Evolutionary conservation across 2,113 vertebrate genomes (phyloP).

Genomic region (Lepus americanus): DNA sequence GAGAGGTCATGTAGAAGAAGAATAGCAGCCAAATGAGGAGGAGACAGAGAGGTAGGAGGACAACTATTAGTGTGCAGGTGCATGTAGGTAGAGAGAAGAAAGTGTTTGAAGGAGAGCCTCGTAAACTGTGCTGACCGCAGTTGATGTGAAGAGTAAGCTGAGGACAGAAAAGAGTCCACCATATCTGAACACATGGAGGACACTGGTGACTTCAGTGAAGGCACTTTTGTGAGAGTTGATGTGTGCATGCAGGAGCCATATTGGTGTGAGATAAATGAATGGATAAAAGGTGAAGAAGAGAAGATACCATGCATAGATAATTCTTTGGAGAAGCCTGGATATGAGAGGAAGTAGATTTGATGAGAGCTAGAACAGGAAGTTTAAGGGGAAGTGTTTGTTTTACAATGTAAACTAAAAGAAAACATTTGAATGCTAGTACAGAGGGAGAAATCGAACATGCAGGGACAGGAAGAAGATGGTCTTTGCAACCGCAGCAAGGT

Average conservation of each 20-base stretch:
- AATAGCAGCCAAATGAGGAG: not conserved
- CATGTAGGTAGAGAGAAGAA: not conserved
- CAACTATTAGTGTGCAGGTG: not conserved
- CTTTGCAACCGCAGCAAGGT: not conserved
- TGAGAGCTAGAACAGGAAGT: not conserved
- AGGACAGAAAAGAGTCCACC: not conserved
- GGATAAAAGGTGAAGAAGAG: not conserved
- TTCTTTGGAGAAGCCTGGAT: conserved; percentile 25
- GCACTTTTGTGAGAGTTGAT: conserved; percentile 2
- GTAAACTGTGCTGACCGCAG: not conserved
- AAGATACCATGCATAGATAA: not conserved
- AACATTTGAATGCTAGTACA: conserved; percentile 28
- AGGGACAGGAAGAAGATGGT: not conserved
- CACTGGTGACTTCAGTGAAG: conserved; percentile 1
- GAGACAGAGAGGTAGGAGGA: not conserved
- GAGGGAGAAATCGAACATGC: not conserved
- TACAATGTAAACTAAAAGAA: conserved; percentile 13
- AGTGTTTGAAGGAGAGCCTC: not conserved
- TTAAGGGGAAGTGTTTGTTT: conserved; percentile 36
- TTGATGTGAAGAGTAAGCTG: not conserved
- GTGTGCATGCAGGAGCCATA: not conserved
- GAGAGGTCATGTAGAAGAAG: not conserved
- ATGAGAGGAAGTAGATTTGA: conserved; percentile 7
- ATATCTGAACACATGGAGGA: not conserved
- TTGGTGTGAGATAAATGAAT: not conserved